Evolutionary conservation across 2,888 invertebrate genomes (phyloP), one percentile per base, ranked within the genome.

Genomic region (Cepaea hortensis): DNA sequence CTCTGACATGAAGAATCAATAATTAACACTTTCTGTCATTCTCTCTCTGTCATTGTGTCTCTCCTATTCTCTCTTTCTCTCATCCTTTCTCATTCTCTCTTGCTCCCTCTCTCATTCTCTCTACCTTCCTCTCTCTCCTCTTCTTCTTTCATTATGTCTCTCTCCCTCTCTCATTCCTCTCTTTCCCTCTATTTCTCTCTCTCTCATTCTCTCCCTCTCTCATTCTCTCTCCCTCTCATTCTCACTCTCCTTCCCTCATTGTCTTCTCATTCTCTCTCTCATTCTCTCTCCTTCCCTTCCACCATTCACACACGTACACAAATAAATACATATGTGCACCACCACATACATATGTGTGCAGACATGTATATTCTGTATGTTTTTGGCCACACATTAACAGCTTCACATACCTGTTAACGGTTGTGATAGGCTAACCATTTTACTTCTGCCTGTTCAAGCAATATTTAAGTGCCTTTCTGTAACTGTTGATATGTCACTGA

Each of bases 111-210:
- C 35, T 35, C 35, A 35, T 35, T 35, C 35, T 35, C 35, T 35
- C 35, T 35, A 35, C 35, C 35, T 35, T 35, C 35, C 0, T 35
- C 35, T 35, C 35, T 35, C 35, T 35, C 35, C 35, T 35, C 65
- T 18, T 18, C 65, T 18, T 18, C 65, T 77, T 79, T 68, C 62
- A 61, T 61, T 77, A 62, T 65, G 35, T 77, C 79, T 85, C 77
- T 77, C 76, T 77, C 77, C 65, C 77, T 85, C 77, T 85, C 85
- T 77, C 77, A 46, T 77, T 62, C 77, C 62, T 61, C 85, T 77
- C 65, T 65, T 62, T 48, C 85, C 5, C n/a, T 75, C 11, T 46
- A n/a, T 11, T 46, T n/a, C n/a, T n/a, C 9, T 65, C 65, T n/a
- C n/a, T n/a, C 9, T 65, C 65, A 9, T 65, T 18, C 18, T 18